Evolutionary conservation across 2,113 vertebrate genomes (phyloP), one percentile per base, ranked within the genome.

Genomic region (Synodontis membranacea): DNA sequence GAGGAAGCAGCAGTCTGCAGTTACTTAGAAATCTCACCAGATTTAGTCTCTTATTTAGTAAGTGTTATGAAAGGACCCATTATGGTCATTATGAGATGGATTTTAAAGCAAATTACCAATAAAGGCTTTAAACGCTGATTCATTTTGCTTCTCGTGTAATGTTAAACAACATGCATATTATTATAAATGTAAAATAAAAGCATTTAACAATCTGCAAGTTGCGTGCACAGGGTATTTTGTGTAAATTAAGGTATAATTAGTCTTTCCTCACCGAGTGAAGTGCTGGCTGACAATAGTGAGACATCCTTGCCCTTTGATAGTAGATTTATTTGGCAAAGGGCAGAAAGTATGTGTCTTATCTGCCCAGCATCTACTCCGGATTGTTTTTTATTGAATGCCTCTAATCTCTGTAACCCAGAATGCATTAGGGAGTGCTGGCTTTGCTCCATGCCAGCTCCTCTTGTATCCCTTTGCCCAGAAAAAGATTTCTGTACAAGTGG

Each of bases 371-470:
- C 76, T 82, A 86, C 48, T 84, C 66, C 74, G 50, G 44, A 82
- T 82, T 81, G 58, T 34, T 88, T 84, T 84, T 89, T 68, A 66
- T 86, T 83, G 60, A 81, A 85, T 50, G 34, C 0, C 46, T 86
- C 48, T 88, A 74, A 88, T 88, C 79, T 88, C 82, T 76, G 46
- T 48, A 64, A 85, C 42, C 68, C 66, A 85, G 70, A 80, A 85
- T 89, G 48, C 83, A 89, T 84, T 82, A 86, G 83, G 82, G 78
- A 84, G 46, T 50, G 34, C 84, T 88, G 88, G 82, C 64, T 42
- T 70, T 76, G 66, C n/a, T 87, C 76, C 54, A 84, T 79, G 56
- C 58, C 86, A 79, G 3, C 56, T 83, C 82, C 74, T 62, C 48
- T 86, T 83, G 83, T 76, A 83, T 31, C 50, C 62, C 64, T n/a